Base-by-base conservation (phyloP, 2,113 vertebrate genomes). In the Rhadina sibilatrix region DNA sequence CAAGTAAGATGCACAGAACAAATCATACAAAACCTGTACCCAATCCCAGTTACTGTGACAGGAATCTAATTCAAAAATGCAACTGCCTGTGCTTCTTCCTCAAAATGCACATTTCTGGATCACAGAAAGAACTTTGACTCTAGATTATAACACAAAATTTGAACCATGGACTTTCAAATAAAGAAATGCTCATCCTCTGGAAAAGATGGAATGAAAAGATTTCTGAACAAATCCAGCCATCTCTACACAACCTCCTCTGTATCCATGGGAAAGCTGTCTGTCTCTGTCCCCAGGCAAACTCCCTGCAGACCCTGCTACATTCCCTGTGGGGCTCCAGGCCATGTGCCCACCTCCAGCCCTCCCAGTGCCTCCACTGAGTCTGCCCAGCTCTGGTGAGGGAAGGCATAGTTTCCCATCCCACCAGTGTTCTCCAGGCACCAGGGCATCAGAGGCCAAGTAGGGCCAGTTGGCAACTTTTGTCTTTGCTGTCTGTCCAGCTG, bases 271-370 rank as follows among this genome's bases (percentile, higher is more conserved):
- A 86, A 37, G 75, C 35, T 44, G 8, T 19, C 25, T 78, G 22
- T 16, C 24, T 59, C 56, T 53, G 22, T n/a, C 13, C 33, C 17
- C 44, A 30, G 40, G 12, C 40, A 37, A 90, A 19, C 7, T 3
- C 24, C 9, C 20, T 2, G 6, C 24, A 75, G 46, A 12, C 4
- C 2, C n/a, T 11, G 0, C 9, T 38, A 14, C 25, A 40, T 30
- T 49, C 42, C 9, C 28, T 5, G 2, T 44, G 42, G 10, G 14
- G 4, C 2, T 80, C 10, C 10, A 50, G 25, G 7, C 37, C 16
- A 5, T 0, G 0, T 53, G 19, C 5, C 4, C 20, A 22, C 13
- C 25, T 46, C n/a, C 4, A 8, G 31, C 25, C 81, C 25, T 64
- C 35, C 11, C 21, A 53, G n/a, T 25, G 22, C 53, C 49, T 40